Evolutionary conservation across 2,888 invertebrate genomes (phyloP), one percentile per base, ranked within the genome.

Genomic region (Pristionchus japonicus): DNA sequence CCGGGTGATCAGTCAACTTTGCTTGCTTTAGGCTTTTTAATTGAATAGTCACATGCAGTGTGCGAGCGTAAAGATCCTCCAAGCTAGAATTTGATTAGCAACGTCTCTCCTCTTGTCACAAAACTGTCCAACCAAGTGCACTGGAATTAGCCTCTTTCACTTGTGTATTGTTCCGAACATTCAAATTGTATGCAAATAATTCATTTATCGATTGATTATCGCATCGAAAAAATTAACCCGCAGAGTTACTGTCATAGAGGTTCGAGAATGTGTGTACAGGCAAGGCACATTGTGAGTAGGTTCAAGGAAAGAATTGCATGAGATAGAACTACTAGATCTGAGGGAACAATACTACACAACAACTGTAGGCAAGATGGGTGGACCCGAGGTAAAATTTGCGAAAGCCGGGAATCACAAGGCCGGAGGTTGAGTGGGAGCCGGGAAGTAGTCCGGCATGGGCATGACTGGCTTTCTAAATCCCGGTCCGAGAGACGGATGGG

Each of bases 381-480:
- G 43, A 77, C 77, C 77, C 77, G 77, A 15, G n/a, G 1, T 77
- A 47, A 47, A 9, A 27, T 27, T n/a, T 3, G 31, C 43, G 40
- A 49, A 31, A 83, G 20, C 52, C 77, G 43, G 6, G 17, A 34
- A 27, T 17, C 17, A 83, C 34, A 52, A 83, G 52, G 82, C 82
- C 37, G 82, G 82, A 11, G 82, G 82, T 23, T 83, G 82, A 2
- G 82, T 83, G 49, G 82, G 82, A 11, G 82, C 82, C 52, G 61
- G 85, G 17, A 92, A 90, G 89, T 89, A 91, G 47, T 92, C 92
- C 3, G 92, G 92, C 23, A 90, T 85, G 23, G 93, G 93, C 6
- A 91, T 91, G 13, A 93, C 88, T 0, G 91, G 91, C 82, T 93
- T 93, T n/a, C 93, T 86, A 88, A 93, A 93, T 23, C 93, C 93